Base-by-base conservation (phyloP, 1,140 invertebrate genomes). In the Camponotus vicinus region DNA sequence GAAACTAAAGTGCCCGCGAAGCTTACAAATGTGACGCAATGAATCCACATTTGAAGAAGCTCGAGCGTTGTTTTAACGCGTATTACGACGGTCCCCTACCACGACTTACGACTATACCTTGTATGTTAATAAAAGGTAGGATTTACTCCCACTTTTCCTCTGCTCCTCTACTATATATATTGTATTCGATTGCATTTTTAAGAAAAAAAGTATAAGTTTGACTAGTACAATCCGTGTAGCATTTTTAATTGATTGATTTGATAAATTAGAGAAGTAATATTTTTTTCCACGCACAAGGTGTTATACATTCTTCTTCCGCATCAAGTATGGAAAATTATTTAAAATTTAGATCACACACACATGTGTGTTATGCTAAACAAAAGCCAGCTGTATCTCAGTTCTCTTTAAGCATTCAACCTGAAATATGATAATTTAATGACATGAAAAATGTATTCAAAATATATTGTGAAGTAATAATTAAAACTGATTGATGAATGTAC, bases 61-160 rank as follows among this genome's bases (percentile, higher is more conserved):
- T 57, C 42, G 21, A 76, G 11, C 76, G n/a, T 77, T 85, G 21
- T 77, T 85, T 63, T 18, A 83, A 34, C 27, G 32, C 15, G 8
- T 69, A 64, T 34, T 67, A 67, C 49, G 32, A 37, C 32, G 11
- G 34, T 15, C 21, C 73, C 64, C 82, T 55, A 64, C 82, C 34
- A 82, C 15, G 7, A 9, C 6, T 4, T 59, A 27, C 27, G 32
- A 32, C 3, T 69, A 32, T n/a, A 21, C 18, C 55, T 67, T 59
- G 61, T 76, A 67, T n/a, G 61, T 49, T 83, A 83, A 69, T 57
- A 66, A 87, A 67, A 85, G 86, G 70, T 59, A 71, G 64, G 27
- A 55, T 61, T n/a, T 45, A 13, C 67, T 73, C 67, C 79, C 27
- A 82, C 78, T 42, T 82, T 71, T 71, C 4, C 42, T 21, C 37